Evolutionary conservation across 2,113 vertebrate species (phyloP), one percentile per base, ranked within the genome.

Genomic region (Mobula hypostoma): DNA sequence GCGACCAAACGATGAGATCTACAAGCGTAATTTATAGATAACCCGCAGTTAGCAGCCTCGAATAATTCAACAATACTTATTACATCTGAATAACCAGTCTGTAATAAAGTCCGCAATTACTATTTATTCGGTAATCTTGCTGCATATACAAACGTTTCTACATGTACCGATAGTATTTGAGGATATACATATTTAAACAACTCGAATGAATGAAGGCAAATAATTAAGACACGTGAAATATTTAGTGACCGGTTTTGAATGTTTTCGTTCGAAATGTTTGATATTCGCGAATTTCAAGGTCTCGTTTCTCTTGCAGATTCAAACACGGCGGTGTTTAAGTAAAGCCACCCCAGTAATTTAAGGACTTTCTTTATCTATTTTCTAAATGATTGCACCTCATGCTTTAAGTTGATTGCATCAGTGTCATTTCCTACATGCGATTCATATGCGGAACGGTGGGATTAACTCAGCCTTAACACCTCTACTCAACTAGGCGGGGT

Each of bases 401-500:
- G 95, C 95, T 95, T 95, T 95, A 94, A 96, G 94, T 95, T 85
- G 63, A n/a, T 66, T 87, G 95, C 96, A 95, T 96, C 96, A 95
- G 95, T 94, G 96, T 96, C 95, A 96, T 97, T 97, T 97, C 97
- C 97, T 95, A 36, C 96, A 94, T 94, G 95, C 94, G 94, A 96
- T 98, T 97, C 96, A 97, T 96, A 97, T 97, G 97, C 96, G 97
- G 96, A 97, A 97, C 95, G 95, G 95, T 96, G 96, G 95, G 95
- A 97, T 97, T 97, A 96, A 95, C 94, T 58, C 95, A 95, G 94
- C 61, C 95, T 96, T 95, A 94, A 95, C 94, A 94, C 95, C 94
- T 96, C 96, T 96, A 96, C 92, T 72, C 58, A 76, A 56, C 95
- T 72, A 95, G 66, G 95, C 96, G 95, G 96, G 96, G 94, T 82